Evolutionary conservation across 2,113 vertebrate genomes (phyloP), one percentile per base, ranked within the genome.

Genomic region (Bungarus multicinctus): DNA sequence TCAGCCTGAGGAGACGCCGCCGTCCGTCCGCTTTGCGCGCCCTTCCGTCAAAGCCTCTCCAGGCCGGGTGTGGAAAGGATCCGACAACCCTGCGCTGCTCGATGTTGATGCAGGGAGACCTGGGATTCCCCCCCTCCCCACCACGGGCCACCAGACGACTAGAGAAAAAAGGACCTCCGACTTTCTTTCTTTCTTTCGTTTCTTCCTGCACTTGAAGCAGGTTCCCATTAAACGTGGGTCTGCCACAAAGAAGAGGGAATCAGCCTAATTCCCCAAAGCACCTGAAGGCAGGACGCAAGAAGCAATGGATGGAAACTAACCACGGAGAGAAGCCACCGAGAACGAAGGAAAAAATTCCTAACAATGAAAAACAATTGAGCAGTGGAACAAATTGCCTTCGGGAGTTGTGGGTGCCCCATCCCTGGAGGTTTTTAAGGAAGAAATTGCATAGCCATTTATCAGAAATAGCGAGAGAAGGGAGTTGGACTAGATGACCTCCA

Each of bases 1-100:
- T 2, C 60, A 89, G 34, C 9, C 55, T 50, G 47, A 22, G 54
- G 52, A 91, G 92, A 93, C 95, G 94, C 54, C 39, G 93, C n/a
- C 74, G 81, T 53, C 18, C 88, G 52, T 91, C 90, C 55, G 92
- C 14, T 30, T 90, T 86, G 92, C 23, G 47, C 22, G 10, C 55
- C 93, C 3, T 25, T 0, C 58, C 0, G 50, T 92, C 64, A 39
- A 60, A 53, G 22, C 58, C 74, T 94, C 93, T 93, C 89, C 87
- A 89, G 23, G 25, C 92, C 88, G 91, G 39, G 34, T 18, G 4
- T 0, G 58, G 47, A 23, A 34, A 94, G 54, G 34, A 81, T 92
- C 3, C 54, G 53, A 12, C 55, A 39, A 22, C 5, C 11, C 8
- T 14, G 39, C 2, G 23, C 50, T 86, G 4, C 54, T 60, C 22